phyloP scores from a whole-genome alignment of 2,797 vertebrate species.

The Halcyon chelicuti region DNA sequence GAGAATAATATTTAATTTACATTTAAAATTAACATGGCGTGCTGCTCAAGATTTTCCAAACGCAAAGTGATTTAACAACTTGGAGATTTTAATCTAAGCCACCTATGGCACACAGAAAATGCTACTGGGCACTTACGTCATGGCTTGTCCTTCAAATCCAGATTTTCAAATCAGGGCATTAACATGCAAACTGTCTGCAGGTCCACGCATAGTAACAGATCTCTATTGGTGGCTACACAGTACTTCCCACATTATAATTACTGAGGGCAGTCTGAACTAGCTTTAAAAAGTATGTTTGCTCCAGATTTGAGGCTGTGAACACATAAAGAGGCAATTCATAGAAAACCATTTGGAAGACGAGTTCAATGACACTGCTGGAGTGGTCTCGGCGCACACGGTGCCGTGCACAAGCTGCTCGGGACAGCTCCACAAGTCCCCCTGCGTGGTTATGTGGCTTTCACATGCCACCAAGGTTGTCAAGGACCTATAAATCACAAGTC shows the following conservation, averaged over 20 bases:
- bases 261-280: not conserved
- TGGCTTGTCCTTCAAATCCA: not conserved
- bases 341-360: not conserved
- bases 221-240: not conserved
- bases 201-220: not conserved
- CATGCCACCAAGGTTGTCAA: not conserved
- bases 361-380: not conserved
- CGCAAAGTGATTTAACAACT: not conserved
- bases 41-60: not conserved
- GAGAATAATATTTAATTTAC: constrained; percentile 15
- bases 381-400: not conserved
- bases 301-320: not conserved
- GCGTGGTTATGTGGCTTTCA: not conserved
- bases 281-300: not conserved
- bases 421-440: not conserved
- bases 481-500: not conserved
- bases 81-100: not conserved
- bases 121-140: not conserved
- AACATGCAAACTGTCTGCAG: not conserved
- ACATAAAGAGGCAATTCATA: not conserved
- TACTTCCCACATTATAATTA: not conserved
- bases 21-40: not conserved
- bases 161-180: not conserved
- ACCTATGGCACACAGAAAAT: not conserved
- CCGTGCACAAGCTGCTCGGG: not conserved